phyloP scores from a whole-genome alignment of 2,797 vertebrate genomes.

The Mus minutoides region DNA sequence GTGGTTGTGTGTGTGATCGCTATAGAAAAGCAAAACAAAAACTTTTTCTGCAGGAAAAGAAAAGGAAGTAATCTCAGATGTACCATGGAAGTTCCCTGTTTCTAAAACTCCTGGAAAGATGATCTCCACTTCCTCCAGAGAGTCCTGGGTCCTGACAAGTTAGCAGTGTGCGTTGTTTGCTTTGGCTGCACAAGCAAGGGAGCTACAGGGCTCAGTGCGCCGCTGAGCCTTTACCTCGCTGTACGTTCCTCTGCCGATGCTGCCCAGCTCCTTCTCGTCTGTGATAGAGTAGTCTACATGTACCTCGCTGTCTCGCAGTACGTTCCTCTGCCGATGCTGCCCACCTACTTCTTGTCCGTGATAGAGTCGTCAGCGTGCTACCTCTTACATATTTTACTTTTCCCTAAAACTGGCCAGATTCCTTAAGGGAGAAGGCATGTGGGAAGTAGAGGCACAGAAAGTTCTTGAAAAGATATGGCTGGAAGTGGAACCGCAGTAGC shows the following conservation, averaged over 20 bases:
- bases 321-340: constrained; percentile 9
- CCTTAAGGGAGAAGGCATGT: background rate
- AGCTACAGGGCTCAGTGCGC: background rate
- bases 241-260: constrained; percentile 1
- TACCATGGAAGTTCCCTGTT: background rate
- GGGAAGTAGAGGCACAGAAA: background rate
- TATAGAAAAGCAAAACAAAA: background rate
- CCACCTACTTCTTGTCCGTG: constrained; percentile 29
- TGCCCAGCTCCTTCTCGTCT: constrained; percentile 40
- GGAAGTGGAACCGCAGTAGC: background rate
- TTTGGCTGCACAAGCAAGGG: constrained; percentile 62
- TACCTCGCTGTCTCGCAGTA: constrained; percentile 21
- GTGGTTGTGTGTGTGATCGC: background rate
- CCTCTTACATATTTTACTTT: constrained; percentile 50
- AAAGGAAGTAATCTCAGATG: background rate
- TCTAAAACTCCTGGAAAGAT: constrained; percentile 22
- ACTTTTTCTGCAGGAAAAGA: background rate
- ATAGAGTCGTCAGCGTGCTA: background rate
- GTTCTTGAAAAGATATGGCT: background rate
- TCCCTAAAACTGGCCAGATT: constrained; percentile 37
- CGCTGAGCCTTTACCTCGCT: background rate
- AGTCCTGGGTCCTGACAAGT: background rate
- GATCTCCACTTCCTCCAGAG: background rate
- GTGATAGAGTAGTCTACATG: background rate
- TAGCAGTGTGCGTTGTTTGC: constrained; percentile 49